Conservation (phyloP, 2,888 invertebrate species). For the Eupithecia subfuscata region DNA sequence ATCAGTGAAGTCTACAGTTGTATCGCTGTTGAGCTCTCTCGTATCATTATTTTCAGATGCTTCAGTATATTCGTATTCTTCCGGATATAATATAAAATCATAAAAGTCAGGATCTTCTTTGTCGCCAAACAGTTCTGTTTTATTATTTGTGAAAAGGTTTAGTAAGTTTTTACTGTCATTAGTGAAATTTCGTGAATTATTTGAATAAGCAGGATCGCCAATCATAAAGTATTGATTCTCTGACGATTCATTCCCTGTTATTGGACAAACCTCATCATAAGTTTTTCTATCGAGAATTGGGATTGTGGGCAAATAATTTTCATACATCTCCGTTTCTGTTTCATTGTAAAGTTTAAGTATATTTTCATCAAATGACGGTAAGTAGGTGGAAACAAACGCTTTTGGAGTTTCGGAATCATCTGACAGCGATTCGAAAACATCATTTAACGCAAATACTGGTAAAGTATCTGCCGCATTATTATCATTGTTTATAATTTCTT, state of each 20-base stretch:
- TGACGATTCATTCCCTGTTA: not conserved
- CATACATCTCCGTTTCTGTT: not conserved
- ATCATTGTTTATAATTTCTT: not conserved
- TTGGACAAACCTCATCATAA: not conserved
- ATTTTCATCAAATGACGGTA: not conserved
- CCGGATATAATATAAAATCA: conserved; percentile 12
- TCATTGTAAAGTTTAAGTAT: conserved; percentile 11
- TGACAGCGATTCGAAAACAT: not conserved
- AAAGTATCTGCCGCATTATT: not conserved
- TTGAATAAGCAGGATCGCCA: not conserved
- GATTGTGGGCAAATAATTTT: not conserved
- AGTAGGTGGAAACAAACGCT: conserved; percentile 4
- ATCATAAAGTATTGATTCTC: not conserved
- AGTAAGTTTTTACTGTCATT: not conserved
- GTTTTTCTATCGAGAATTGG: not conserved
- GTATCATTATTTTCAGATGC: not conserved
- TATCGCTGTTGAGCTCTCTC: not conserved
- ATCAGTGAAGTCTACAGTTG: conserved; percentile 8
- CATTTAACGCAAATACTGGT: not conserved
- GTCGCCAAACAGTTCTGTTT: not conserved
- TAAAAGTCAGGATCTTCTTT: conserved; percentile 20
- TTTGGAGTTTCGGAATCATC: conserved; percentile 1
- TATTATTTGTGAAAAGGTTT: not conserved
- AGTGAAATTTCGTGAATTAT: not conserved
- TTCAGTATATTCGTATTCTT: not conserved